These are phyloP conservation scores for Dreissena rostriformis DNA, from an alignment of 1,140 invertebrate species.

Conservation along the genomic window DNA sequence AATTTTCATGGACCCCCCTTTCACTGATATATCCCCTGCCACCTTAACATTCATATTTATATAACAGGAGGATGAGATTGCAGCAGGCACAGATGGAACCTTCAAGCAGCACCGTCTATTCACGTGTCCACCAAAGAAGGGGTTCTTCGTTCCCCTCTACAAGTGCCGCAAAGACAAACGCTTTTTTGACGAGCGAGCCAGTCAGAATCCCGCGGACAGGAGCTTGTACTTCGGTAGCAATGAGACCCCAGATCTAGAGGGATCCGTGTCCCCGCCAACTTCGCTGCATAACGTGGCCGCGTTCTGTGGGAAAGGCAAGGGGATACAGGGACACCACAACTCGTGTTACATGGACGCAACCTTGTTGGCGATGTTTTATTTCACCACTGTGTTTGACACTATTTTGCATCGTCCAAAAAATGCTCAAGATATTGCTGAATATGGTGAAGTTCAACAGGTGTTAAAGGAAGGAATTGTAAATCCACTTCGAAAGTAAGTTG, in stretches of 20 bases:
- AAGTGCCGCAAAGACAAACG: conserved; percentile 90
- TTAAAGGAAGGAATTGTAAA: conserved; percentile 98
- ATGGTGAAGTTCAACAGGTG: conserved; percentile 92
- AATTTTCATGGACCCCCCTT: too few relatives aligned
- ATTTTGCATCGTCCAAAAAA: conserved; percentile 89
- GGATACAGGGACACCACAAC: conserved; percentile 98
- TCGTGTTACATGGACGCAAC: conserved; percentile 99
- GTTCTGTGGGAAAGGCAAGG: conserved; percentile 83
- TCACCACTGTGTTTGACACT: conserved; percentile 96
- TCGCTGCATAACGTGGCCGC: conserved; percentile 59
- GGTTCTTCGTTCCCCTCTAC: conserved; percentile 89
- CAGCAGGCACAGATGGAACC: conserved; percentile 88
- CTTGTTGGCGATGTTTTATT: conserved; percentile 98
- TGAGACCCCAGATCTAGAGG: conserved; percentile 89
- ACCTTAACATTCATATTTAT: conserved; percentile 81
- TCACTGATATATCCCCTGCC: too few relatives aligned
- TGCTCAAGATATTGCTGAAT: conserved; percentile 90
- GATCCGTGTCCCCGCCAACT: conserved; percentile 89
- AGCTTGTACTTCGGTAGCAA: conserved; percentile 82
- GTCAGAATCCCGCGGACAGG: conserved; percentile 20
- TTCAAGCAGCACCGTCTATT: conserved; percentile 89
- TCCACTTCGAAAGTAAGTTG: conserved; percentile 88
- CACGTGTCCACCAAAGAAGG: conserved; percentile 87
- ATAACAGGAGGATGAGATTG: conserved; percentile 88
- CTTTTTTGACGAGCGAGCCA: conserved; percentile 83